phyloP scores from a whole-genome alignment of 1,140 invertebrate species.

The Monochamus saltuarius region DNA sequence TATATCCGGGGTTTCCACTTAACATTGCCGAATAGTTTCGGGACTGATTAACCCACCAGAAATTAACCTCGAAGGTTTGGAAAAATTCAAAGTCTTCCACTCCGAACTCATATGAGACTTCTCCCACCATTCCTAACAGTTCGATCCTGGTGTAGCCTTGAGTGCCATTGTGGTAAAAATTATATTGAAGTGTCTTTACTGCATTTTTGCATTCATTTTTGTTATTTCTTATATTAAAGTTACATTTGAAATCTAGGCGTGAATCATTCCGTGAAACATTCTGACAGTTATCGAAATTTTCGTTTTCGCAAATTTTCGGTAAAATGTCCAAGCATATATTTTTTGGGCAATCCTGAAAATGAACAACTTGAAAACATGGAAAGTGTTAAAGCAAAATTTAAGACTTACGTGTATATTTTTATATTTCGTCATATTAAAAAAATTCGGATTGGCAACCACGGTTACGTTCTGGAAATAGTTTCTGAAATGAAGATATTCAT shows the following conservation, averaged over 20 bases:
- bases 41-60: slow-evolving; percentile 53
- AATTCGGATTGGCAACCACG: slow-evolving; percentile 14
- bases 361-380: slow-evolving; percentile 53
- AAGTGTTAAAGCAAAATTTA: slow-evolving; percentile 34
- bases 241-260: slow-evolving; percentile 25
- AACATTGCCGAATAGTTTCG: slow-evolving; percentile 48
- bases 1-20: slow-evolving; percentile 73
- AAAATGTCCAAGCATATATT: slow-evolving; percentile 54
- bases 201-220: slow-evolving; percentile 42
- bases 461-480: slow-evolving; percentile 12
- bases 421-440: slow-evolving; percentile 22
- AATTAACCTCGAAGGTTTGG: slow-evolving; percentile 57
- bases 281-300: slow-evolving; percentile 40
- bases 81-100: slow-evolving; percentile 44
- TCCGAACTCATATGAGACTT: slow-evolving; percentile 43
- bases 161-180: slow-evolving; percentile 61
- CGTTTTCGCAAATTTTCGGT: slow-evolving; percentile 50
- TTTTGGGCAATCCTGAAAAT: slow-evolving; percentile 51
- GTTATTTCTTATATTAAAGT: slow-evolving; percentile 24
- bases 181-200: slow-evolving; percentile 55
- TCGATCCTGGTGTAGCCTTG: slow-evolving; percentile 55
- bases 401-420: slow-evolving; percentile 5
- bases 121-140: slow-evolving; percentile 52
- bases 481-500: slow-evolving; percentile 19
- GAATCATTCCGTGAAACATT: slow-evolving; percentile 33